A percentile compares a stretch with the other conserved stretches of the same genome.
Conservation (phyloP, 1,140 invertebrate species). For the Drosophila grimshawi region DNA sequence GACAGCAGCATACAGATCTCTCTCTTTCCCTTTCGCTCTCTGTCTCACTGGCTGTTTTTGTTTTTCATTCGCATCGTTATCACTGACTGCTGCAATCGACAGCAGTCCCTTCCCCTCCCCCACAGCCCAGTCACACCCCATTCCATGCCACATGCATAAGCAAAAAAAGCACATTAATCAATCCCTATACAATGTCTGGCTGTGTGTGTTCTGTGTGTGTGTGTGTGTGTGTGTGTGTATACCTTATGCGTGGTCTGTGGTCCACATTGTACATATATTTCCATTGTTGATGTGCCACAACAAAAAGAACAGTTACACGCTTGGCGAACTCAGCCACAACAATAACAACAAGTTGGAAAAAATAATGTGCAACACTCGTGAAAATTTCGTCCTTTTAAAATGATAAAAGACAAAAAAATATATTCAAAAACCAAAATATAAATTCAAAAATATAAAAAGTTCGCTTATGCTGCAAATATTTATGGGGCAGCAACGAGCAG, state of each 20-base stretch:
- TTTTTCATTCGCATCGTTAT: conserved; percentile 77
- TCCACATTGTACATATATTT: conserved; percentile 62
- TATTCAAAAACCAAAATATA: conserved; percentile 9
- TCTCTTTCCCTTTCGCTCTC: not conserved
- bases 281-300: conserved; percentile 63
- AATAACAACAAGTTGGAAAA: conserved; percentile 11
- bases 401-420: conserved; percentile 40
- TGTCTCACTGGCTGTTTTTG: conserved; percentile 24
- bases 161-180: conserved; percentile 78
- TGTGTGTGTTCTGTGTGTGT: no score
- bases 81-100: conserved; percentile 78
- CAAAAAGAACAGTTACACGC: conserved; percentile 76
- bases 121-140: not conserved
- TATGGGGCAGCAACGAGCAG: conserved; percentile 42
- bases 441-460: conserved; percentile 51
- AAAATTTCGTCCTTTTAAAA: conserved; percentile 71
- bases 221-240: not conserved
- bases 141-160: conserved; percentile 20
- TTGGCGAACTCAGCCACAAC: conserved; percentile 49
- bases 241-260: conserved; percentile 25
- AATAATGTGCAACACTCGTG: conserved; percentile 75
- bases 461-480: conserved; percentile 76
- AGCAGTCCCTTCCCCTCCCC: conserved; percentile 29
- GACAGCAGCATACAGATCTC: not conserved
- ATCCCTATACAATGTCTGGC: conserved; percentile 63